Base-by-base conservation (phyloP, 2,797 vertebrate genomes). In the Spinibarbus caldwelli region DNA sequence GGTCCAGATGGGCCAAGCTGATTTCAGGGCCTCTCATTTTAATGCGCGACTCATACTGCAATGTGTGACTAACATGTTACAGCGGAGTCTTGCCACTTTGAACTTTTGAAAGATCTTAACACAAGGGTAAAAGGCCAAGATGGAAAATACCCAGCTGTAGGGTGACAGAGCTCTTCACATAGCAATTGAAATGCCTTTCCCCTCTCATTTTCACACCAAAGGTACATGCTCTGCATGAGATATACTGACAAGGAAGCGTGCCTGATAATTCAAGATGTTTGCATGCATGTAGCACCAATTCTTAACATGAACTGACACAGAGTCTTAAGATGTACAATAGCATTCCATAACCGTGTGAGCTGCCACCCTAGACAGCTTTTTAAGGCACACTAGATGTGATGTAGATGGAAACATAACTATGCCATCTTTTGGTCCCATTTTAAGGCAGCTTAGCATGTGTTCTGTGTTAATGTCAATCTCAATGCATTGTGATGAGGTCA, bases 11-110 rank as follows among this genome's bases (percentile, higher is more conserved):
- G 94, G 90, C 90, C 85, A 82, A 43, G 47, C 84, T 90, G 88
- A 88, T 89, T 93, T 90, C 90, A 87, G 89, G 91, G 91, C 92
- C 93, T 86, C 88, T 89, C 86, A 91, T 92, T 90, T 93, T 91
- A 90, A 91, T 81, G 62, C 90, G 80, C 87, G 78, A 87, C 87
- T 90, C 89, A 85, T 89, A 88, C 86, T 85, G 92, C 91, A 90
- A 94, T 94, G 94, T 94, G 93, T 94, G 93, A 95, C 94, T 94
- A 95, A 94, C 89, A 71, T 86, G 86, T 88, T 47, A 73, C 84
- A 80, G 84, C 12, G 1, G 8, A 66, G 23, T 26, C 64, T 43
- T 78, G 73, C 91, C 88, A 92, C 90, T 91, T 92, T 93, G 91
- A 71, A 83, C 72, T 87, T 87, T 87, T 90, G 71, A 83, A 84